Percentiles rank a stretch among this genome's conserved stretches.
Conservation (phyloP, 2,113 vertebrate genomes). For the Rissa tridactyla region DNA sequence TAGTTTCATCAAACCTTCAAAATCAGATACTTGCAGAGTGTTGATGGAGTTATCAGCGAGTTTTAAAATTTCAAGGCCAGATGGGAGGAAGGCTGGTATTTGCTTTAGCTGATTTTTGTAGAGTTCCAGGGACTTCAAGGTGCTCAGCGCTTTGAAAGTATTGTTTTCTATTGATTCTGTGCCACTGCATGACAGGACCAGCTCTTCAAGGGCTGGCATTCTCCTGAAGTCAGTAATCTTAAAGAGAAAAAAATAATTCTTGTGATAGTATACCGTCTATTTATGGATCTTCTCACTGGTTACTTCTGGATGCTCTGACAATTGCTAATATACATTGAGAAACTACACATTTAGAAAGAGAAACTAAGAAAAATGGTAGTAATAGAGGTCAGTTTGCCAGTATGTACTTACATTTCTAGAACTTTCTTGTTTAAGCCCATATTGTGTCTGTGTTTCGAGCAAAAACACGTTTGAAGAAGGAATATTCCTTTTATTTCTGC, state of each 20-base stretch:
- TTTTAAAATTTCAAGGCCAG: conserved; percentile 77
- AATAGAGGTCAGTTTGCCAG: not conserved
- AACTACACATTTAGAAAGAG: not conserved
- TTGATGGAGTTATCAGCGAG: conserved; percentile 79
- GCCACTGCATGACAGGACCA: conserved; percentile 78
- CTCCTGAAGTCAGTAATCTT: conserved; percentile 73
- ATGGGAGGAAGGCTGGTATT: conserved; percentile 74
- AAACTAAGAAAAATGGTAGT: not conserved
- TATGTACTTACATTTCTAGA: not conserved
- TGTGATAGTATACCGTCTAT: not conserved
- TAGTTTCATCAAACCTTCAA: conserved; percentile 76
- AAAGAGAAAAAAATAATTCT: not conserved
- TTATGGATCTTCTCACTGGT: not conserved
- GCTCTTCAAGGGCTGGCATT: conserved; percentile 77
- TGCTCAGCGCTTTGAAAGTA: conserved; percentile 73
- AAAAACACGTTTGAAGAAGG: not conserved
- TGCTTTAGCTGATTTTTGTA: conserved; percentile 81
- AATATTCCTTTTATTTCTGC: not conserved
- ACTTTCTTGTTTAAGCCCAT: not conserved
- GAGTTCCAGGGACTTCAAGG: conserved; percentile 78
- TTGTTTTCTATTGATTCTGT: conserved; percentile 76
- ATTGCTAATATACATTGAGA: not conserved
- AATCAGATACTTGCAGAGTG: conserved; percentile 67
- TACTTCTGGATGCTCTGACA: not conserved
- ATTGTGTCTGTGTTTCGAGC: not conserved